Percentiles rank a stretch among this genome's conserved stretches.
Evolutionary conservation across 1,140 invertebrate genomes (phyloP).

Genomic region (Panulirus ornatus): DNA sequence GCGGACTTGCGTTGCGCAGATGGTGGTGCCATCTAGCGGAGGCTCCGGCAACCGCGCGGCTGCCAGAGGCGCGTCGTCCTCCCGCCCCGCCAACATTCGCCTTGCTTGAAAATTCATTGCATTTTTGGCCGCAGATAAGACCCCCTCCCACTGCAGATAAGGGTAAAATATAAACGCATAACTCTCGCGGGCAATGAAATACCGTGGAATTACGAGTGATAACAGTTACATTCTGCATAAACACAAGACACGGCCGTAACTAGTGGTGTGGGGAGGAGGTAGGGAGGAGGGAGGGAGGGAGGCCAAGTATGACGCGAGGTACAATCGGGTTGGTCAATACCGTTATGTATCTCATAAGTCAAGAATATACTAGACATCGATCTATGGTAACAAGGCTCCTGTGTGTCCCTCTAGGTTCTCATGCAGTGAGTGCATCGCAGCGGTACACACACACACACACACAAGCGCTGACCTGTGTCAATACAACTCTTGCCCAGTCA

Average conservation of each 20-base stretch:
- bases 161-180: constrained; percentile 58
- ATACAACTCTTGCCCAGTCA: too few species aligned
- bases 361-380: constrained; percentile 56
- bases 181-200: constrained; percentile 52
- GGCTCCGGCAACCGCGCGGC: constrained; percentile 11
- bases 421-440: too few species aligned
- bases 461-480: background rate
- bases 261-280: too few species aligned
- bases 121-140: constrained; percentile 60
- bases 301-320: background rate
- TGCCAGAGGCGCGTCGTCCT: constrained; percentile 36
- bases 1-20: constrained; percentile 69
- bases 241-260: background rate
- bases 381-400: background rate
- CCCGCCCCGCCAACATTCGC: constrained; percentile 42
- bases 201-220: constrained; percentile 47
- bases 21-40: constrained; percentile 59
- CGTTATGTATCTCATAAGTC: constrained; percentile 53
- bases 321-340: constrained; percentile 53
- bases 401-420: background rate
- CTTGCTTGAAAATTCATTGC: constrained; percentile 56
- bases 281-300: too few species aligned
- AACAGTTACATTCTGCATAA: constrained; percentile 33
- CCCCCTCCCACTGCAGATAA: constrained; percentile 60
- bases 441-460: constrained; percentile 11